These are phyloP conservation scores for Triplophysa rosa DNA, from an alignment of 2,113 vertebrate species.

Conservation along the genomic window DNA sequence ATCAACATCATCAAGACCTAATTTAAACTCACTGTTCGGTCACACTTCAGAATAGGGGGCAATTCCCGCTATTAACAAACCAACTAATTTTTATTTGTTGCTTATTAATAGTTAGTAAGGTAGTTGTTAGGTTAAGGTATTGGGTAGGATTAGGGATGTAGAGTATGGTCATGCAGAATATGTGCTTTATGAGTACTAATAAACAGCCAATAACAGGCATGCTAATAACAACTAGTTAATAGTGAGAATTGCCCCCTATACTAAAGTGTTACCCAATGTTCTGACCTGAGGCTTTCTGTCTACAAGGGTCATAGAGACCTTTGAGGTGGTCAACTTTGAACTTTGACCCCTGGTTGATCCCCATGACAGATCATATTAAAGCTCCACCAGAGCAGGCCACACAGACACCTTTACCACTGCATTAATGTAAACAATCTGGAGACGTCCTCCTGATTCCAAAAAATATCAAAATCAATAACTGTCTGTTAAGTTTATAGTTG, in stretches of 20 bases:
- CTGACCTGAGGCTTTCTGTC: conserved; percentile 57
- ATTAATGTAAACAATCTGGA: conserved; percentile 69
- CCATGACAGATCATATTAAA: conserved; percentile 71
- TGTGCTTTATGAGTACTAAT: too few species aligned
- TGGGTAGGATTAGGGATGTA: too few species aligned
- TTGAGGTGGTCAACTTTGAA: conserved; percentile 52
- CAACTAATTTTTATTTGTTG: too few species aligned
- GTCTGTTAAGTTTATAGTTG: conserved; percentile 75
- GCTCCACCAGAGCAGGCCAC: conserved; percentile 50
- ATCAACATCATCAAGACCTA: conserved; percentile 36
- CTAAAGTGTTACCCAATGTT: too few species aligned
- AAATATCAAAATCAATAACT: conserved; percentile 73
- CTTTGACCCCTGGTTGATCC: conserved; percentile 58
- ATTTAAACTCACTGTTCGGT: conserved; percentile 68
- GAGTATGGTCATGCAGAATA: too few species aligned
- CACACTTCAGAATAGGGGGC: too few species aligned
- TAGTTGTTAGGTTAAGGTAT: too few species aligned
- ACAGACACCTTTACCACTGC: conserved; percentile 24
- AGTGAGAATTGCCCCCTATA: too few species aligned
- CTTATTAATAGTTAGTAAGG: too few species aligned
- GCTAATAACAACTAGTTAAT: too few species aligned
- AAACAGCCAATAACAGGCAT: too few species aligned
- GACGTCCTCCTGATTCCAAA: conserved; percentile 52
- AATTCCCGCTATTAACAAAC: too few species aligned
- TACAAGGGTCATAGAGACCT: conserved; percentile 65